Conservation (phyloP, 2,888 invertebrate species). For the Spodoptera littoralis region DNA sequence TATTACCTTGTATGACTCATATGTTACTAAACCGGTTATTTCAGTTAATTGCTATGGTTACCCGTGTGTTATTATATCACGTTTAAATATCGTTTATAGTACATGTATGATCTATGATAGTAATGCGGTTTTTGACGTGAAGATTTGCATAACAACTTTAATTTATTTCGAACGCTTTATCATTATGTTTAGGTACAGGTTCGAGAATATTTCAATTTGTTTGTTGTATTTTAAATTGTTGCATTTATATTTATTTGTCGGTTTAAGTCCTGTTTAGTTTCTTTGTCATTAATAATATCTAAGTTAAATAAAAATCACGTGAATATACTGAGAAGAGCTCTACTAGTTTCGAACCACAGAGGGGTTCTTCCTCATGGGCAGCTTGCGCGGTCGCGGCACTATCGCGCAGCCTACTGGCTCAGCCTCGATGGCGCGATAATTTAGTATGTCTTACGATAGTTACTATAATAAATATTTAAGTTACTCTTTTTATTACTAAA, state of each 20-base stretch:
- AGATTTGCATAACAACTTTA: slow-evolving; percentile 12
- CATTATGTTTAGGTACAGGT: background rate
- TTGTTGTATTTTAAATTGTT: background rate
- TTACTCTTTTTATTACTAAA: too few species aligned
- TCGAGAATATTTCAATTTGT: slow-evolving; percentile 2
- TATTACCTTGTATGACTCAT: slow-evolving; percentile 4
- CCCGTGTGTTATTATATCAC: slow-evolving; percentile 10
- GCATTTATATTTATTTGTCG: background rate
- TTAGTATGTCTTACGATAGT: too few species aligned
- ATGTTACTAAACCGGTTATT: slow-evolving; percentile 12
- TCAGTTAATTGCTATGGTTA: slow-evolving; percentile 22
- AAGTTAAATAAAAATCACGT: too few species aligned
- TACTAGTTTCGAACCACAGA: too few species aligned
- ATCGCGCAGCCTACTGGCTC: too few species aligned
- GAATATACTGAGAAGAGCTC: too few species aligned
- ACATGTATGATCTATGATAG: slow-evolving; percentile 26
- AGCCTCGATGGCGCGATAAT: too few species aligned
- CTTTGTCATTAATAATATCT: too few species aligned
- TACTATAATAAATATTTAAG: too few species aligned
- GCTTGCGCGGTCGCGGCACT: too few species aligned
- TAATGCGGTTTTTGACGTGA: slow-evolving; percentile 5
- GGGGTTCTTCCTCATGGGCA: too few species aligned
- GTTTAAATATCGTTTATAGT: background rate
- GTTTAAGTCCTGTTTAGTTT: background rate
- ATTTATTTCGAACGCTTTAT: background rate